Conservation (phyloP, 2,888 invertebrate genomes). For the Apomyelois bistriatella region DNA sequence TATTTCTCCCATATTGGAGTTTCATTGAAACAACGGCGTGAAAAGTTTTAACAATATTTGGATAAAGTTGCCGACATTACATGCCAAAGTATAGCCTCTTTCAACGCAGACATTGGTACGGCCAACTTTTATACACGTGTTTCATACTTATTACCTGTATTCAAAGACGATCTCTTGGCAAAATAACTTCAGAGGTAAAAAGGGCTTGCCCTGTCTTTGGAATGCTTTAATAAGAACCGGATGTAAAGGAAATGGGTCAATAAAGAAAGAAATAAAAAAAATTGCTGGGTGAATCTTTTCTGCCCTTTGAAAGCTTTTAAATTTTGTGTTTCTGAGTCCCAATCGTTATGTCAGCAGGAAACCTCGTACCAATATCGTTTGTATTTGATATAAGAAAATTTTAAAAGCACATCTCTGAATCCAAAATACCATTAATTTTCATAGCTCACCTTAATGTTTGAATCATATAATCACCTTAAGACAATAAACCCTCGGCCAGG, state of each 20-base stretch:
- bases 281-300: not conserved
- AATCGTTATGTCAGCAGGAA: no score
- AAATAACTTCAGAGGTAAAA: slow-evolving; percentile 4
- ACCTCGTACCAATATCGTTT: no score
- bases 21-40: slow-evolving; percentile 32
- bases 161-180: slow-evolving; percentile 9
- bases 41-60: slow-evolving; percentile 48
- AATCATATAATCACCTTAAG: no score
- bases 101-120: slow-evolving; percentile 26
- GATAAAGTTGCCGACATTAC: slow-evolving; percentile 37
- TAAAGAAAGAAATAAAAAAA: not conserved
- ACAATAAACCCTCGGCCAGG: no score
- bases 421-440: no score
- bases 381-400: no score
- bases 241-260: not conserved
- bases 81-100: slow-evolving; percentile 30
- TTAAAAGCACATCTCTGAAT: no score
- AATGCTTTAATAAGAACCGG: slow-evolving; percentile 5
- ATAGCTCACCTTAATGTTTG: no score
- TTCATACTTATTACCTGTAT: slow-evolving; percentile 10
- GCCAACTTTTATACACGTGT: slow-evolving; percentile 26
- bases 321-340: not conserved
- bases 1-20: slow-evolving; percentile 29
- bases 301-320: not conserved
- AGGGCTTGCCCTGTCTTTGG: not conserved